Evolutionary conservation across 2,797 vertebrate genomes (phyloP).

Genomic region (Halcyon badia): DNA sequence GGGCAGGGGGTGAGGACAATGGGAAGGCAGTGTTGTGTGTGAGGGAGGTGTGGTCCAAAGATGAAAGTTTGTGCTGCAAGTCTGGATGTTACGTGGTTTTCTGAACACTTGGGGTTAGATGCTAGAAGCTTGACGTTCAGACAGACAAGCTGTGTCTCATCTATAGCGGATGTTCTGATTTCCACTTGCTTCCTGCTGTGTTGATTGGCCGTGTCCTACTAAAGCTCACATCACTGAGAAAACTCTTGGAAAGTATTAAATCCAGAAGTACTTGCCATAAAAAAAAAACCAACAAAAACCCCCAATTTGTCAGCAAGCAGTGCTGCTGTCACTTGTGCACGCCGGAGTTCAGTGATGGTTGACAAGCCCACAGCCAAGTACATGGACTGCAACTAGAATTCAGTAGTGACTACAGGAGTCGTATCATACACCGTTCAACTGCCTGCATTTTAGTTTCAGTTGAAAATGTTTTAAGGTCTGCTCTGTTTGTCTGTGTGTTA

Average conservation of each 20-base stretch:
- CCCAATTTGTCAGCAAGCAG: not conserved
- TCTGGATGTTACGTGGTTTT: not conserved
- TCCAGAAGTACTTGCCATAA: not conserved
- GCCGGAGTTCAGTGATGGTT: fast-evolving
- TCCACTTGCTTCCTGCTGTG: not conserved
- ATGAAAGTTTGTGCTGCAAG: not conserved
- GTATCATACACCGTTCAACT: not conserved
- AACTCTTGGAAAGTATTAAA: not conserved
- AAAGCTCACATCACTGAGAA: not conserved
- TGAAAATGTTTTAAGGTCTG: not conserved
- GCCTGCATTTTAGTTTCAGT: not conserved
- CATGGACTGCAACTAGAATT: not conserved
- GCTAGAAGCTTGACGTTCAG: not conserved
- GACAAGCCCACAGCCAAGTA: not conserved
- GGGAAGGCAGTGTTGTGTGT: fast-evolving
- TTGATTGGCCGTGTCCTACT: not conserved
- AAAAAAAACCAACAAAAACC: not conserved
- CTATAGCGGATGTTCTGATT: not conserved
- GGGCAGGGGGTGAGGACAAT: not conserved
- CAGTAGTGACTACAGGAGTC: not conserved
- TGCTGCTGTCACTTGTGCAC: not conserved
- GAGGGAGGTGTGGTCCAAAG: not conserved
- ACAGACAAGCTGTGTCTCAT: not conserved
- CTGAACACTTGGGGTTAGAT: not conserved
- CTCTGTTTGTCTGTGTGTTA: not conserved